These are phyloP conservation scores for Heliocidaris tuberculata DNA, from an alignment of 35 echinoderm and acorn worm genomes.

Conservation along the genomic window DNA sequence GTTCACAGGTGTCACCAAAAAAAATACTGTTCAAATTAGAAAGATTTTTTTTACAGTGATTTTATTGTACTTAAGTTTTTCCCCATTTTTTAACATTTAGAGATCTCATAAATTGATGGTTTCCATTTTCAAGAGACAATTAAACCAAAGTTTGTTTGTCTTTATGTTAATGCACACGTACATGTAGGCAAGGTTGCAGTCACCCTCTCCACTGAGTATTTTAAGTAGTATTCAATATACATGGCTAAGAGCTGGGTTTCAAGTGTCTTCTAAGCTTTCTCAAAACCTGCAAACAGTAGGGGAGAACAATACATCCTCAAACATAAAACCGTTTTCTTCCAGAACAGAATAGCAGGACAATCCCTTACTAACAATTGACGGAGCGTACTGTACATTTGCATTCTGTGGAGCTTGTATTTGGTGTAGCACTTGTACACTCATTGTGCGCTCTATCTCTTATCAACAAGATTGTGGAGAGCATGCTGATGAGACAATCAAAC, in stretches of 20 bases:
- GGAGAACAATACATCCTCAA: neutral
- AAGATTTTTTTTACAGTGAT: too few species aligned
- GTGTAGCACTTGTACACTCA: neutral
- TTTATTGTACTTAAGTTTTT: too few species aligned
- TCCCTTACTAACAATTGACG: neutral
- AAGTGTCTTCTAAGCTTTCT: neutral
- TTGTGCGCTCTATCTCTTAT: neutral
- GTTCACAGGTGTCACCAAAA: too few species aligned
- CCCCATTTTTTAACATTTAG: too few species aligned
- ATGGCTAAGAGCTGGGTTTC: neutral
- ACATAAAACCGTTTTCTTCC: neutral
- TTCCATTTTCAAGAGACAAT: too few species aligned
- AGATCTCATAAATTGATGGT: too few species aligned
- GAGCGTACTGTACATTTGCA: neutral
- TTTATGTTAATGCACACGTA: neutral
- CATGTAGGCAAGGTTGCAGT: neutral
- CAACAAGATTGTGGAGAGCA: neutral
- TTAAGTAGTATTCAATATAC: neutral
- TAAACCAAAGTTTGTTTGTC: neutral
- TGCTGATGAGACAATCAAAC: constrained; percentile 29
- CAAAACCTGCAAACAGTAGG: too few species aligned
- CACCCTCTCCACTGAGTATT: too few species aligned
- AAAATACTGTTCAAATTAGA: too few species aligned
- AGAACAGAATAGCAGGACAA: neutral
- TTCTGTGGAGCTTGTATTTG: neutral